Base-by-base conservation (phyloP, 2,797 vertebrate species). In the Percopsis omiscomaycus region DNA sequence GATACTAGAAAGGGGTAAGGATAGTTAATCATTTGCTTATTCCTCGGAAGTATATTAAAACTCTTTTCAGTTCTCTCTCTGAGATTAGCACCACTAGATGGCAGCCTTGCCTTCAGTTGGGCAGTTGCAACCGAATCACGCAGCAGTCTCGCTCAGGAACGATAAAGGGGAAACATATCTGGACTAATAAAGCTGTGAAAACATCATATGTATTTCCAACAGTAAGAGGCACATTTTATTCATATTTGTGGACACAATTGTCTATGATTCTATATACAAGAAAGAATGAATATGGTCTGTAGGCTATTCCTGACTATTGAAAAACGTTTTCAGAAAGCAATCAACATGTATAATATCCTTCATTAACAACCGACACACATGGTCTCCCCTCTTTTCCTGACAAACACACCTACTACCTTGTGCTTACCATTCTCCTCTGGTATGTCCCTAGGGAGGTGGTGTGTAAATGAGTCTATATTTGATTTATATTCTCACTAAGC, bases 401-500 rank as follows among this genome's bases (percentile, higher is more conserved):
- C 55, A 58, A 14, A 56, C 42, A 16, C 37, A 58, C 15, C 14
- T 27, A 3, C 55, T 56, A 55, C 45, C 29, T 66, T 68, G 66
- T 32, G 56, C 48, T 55, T 32, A 45, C 57, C 48, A 5, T 67
- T 74, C 73, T 64, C 64, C 68, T 30, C 15, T 48, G 47, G 50
- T 46, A 32, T 63, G 66, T 73, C 78, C 69, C 68, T 59, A 57
- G 79, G 79, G 77, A 84, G 58, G 48, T 55, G 50, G 14, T 22
- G 46, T 76, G 79, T 72, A 87, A 83, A 85, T 87, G 75, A 86
- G 84, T 89, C 86, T 85, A 79, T 88, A 82, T 89, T 82, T 44
- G 46, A 86, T 87, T 81, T 63, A 64, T 78, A 72, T 79, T 71
- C 74, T 81, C 65, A 15, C 49, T 57, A 49, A 68, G 56, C 78